Base-by-base conservation (phyloP, 2,113 vertebrate genomes). In the Actinemys pallida region DNA sequence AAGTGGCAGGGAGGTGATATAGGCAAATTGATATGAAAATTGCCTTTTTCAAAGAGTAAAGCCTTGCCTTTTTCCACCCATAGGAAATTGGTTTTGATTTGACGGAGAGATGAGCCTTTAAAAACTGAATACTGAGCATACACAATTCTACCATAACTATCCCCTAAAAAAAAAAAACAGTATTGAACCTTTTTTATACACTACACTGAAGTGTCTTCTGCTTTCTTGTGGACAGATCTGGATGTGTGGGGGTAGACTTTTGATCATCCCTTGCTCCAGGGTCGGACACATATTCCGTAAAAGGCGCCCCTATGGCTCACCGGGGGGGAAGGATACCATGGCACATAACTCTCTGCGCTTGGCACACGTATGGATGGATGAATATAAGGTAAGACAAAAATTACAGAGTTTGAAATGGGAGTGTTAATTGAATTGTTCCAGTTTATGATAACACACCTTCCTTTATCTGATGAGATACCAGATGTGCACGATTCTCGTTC, bases 251-350 rank as follows among this genome's bases (percentile, higher is more conserved):
- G 99, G 99, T 1, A 98, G 98, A 94, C 99, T 99, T 59, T 96
- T 99, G 84, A 99, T 99, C 97, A 98, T 99, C 91, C 99, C 99
- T 6, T 99, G 99, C 97, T 99, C 99, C 84, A 98, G 99, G 72
- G 99, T 99, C 0, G 99, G 99, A 7, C 99, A 99, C 93, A 99
- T 99, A 90, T 99, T 99, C 97, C 99, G 99, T n/a, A 99, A 99
- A 94, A 98, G 99, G 25, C 98, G 99, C 0, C 99, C 99, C 0
- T 99, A 99, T 7, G 99, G 99, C 6, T 99, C 99, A 0, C 99
- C 99, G 0, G 99, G 99, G 1, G 99, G 99, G 5, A 99, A 99
- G 96, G 99, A 99, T 98, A 99, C 99, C 8, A 99, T 99, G 99
- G 99, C 99, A 3, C 99, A 99, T 80, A 99, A 99, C 89, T 99